A percentile compares a stretch with the other conserved stretches of the same genome.
Evolutionary conservation across 2,888 invertebrate species (phyloP).

Genomic region (Tyria jacobaeae): DNA sequence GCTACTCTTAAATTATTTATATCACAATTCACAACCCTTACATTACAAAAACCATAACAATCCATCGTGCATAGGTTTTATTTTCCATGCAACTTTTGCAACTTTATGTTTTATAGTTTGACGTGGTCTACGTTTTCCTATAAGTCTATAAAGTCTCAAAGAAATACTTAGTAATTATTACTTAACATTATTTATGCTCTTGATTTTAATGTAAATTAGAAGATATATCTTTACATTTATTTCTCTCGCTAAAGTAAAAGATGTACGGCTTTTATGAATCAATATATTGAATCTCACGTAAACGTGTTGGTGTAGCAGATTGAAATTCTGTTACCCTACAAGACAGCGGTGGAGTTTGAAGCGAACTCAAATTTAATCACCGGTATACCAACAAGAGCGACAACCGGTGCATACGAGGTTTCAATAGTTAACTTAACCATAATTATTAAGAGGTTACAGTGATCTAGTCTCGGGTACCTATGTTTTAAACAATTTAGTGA

Average conservation of each 20-base stretch:
- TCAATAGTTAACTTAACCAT: constrained; percentile 42
- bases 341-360: constrained; percentile 50
- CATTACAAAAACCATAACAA: background rate
- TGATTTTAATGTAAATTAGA: too few species aligned
- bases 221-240: background rate
- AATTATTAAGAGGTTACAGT: constrained; percentile 39
- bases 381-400: constrained; percentile 38
- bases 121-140: too few species aligned
- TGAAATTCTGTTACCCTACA: constrained; percentile 54
- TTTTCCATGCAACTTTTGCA: too few species aligned
- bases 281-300: constrained; percentile 31
- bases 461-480: constrained; percentile 21
- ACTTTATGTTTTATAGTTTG: too few species aligned
- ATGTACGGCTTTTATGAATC: constrained; percentile 12
- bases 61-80: background rate
- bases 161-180: too few species aligned
- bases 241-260: background rate
- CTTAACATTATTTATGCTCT: too few species aligned
- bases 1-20: too few species aligned
- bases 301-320: constrained; percentile 46
- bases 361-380: constrained; percentile 59
- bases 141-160: too few species aligned
- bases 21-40: background rate
- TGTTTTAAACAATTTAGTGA: background rate
- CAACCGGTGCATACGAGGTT: constrained; percentile 32